Percentiles rank a stretch among this genome's conserved stretches.
phyloP scores from a whole-genome alignment of 35 echinoderm and acorn worm species.

The Heliocidaris tuberculata region DNA sequence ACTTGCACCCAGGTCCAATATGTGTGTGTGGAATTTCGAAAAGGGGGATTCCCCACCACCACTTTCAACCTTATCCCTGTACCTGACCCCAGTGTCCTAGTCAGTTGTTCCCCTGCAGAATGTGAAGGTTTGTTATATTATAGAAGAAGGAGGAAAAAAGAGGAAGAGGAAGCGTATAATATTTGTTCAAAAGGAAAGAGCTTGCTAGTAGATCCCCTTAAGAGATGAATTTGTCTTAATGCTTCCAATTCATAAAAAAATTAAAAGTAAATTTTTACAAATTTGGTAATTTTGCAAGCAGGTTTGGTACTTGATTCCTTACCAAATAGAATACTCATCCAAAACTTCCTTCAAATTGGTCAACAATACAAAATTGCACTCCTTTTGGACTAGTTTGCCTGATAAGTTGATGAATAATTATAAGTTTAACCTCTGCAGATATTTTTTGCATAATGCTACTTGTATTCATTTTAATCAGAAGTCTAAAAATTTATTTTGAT shows the following conservation, averaged over 20 bases:
- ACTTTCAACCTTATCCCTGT: constrained; percentile 55
- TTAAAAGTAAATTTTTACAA: not conserved
- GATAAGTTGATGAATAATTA: too few relatives aligned
- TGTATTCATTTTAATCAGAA: too few relatives aligned
- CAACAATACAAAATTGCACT: too few relatives aligned
- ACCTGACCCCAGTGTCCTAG: constrained; percentile 60
- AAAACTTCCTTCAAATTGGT: too few relatives aligned
- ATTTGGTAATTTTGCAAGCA: not conserved
- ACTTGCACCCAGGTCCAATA: constrained; percentile 72
- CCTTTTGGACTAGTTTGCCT: too few relatives aligned
- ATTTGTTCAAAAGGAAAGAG: not conserved
- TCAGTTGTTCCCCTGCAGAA: constrained; percentile 48
- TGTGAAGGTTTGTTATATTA: constrained; percentile 56
- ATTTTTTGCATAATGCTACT: too few relatives aligned
- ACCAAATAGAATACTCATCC: too few relatives aligned
- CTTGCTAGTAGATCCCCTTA: not conserved
- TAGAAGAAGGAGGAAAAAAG: not conserved
- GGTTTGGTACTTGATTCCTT: not conserved
- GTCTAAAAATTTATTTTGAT: not conserved
- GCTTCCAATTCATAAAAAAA: not conserved
- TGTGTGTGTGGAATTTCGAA: constrained; percentile 74
- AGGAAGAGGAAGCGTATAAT: not conserved
- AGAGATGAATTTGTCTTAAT: not conserved
- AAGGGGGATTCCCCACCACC: constrained; percentile 58
- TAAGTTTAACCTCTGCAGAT: too few relatives aligned